These are phyloP conservation scores for Caradrina kadenii DNA, from an alignment of 2,888 invertebrate genomes.

Conservation along the genomic window DNA sequence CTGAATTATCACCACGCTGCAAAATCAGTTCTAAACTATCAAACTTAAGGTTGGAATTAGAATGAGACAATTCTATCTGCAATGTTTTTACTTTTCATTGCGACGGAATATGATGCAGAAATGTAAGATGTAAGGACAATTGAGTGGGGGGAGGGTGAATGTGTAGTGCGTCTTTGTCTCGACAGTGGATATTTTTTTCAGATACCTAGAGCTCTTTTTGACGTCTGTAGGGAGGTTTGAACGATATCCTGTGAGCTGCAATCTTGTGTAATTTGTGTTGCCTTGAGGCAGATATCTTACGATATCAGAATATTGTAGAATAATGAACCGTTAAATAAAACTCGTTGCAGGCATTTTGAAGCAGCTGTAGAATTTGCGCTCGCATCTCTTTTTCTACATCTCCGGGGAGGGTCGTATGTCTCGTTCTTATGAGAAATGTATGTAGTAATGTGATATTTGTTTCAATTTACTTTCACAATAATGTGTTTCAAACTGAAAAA, in stretches of 20 bases:
- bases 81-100: conserved; percentile 89
- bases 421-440: conserved; percentile 44
- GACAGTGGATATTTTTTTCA: conserved; percentile 72
- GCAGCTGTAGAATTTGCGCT: conserved; percentile 23
- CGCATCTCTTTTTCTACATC: conserved; percentile 29
- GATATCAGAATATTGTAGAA: conserved; percentile 40
- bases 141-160: conserved; percentile 78
- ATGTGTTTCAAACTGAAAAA: conserved; percentile 47
- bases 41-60: conserved; percentile 51
- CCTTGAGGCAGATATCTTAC: conserved; percentile 21
- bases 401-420: conserved; percentile 50
- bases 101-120: conserved; percentile 89
- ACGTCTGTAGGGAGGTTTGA: conserved; percentile 57
- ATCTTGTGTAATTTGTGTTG: conserved; percentile 42
- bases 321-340: conserved; percentile 45
- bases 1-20: conserved; percentile 63
- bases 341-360: conserved; percentile 27
- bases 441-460: conserved; percentile 52
- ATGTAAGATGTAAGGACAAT: conserved; percentile 89
- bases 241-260: conserved; percentile 46
- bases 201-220: conserved; percentile 73
- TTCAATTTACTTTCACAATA: conserved; percentile 47
- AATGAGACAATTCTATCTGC: conserved; percentile 68
- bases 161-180: conserved; percentile 81
- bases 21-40: conserved; percentile 57